A percentile compares a stretch with the other conserved stretches of the same genome.
These are phyloP conservation scores for Cynopterus brachyotis DNA, from an alignment of 2,113 vertebrate genomes.

Conservation along the genomic window DNA sequence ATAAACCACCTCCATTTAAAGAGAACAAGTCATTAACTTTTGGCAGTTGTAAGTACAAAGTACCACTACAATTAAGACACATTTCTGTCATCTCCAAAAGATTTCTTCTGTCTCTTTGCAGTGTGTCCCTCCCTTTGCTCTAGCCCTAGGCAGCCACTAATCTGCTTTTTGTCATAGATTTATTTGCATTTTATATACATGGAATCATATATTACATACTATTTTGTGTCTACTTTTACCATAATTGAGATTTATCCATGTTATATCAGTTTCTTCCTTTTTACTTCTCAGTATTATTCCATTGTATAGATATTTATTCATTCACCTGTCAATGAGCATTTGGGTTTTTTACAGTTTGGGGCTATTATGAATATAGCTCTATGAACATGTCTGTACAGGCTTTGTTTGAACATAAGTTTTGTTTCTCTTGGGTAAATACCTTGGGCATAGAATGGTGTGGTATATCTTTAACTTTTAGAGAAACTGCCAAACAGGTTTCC, in stretches of 20 bases:
- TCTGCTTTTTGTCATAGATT: background rate
- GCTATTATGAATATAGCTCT: background rate
- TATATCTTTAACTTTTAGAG: background rate
- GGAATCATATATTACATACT: background rate
- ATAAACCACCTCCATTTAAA: background rate
- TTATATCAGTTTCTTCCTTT: background rate
- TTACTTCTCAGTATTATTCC: background rate
- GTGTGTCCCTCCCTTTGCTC: background rate
- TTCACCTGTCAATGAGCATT: background rate
- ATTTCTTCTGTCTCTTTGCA: background rate
- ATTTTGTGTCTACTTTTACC: background rate
- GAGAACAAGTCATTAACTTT: background rate
- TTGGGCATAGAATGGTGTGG: background rate
- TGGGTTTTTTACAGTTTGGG: background rate
- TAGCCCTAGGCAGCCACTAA: background rate
- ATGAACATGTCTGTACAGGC: background rate
- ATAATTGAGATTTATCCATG: background rate
- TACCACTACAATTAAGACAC: background rate
- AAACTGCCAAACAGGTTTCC: background rate
- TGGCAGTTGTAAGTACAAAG: background rate
- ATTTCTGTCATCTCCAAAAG: background rate
- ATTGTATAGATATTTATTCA: background rate
- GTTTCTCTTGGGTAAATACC: background rate
- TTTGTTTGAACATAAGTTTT: background rate
- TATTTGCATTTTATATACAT: background rate